phyloP scores from a whole-genome alignment of 2,888 invertebrate species.

The Pyrocoelia pectoralis region DNA sequence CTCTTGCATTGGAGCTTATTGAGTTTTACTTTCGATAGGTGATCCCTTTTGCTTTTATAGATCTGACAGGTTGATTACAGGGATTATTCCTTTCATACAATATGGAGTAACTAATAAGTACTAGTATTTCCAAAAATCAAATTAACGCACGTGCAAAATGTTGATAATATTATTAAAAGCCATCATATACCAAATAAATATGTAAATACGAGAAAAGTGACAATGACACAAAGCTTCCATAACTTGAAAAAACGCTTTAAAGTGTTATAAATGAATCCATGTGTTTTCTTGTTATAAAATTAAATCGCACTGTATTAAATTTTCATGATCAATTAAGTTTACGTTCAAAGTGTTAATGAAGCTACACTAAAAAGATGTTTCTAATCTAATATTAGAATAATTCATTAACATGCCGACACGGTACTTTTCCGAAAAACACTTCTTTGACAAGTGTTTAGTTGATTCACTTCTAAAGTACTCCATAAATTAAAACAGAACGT shows the following conservation, averaged over 20 bases:
- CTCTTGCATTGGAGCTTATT: conserved; percentile 18
- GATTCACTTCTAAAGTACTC: conserved; percentile 38
- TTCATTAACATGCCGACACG: conserved; percentile 34
- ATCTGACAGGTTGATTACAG: conserved; percentile 26
- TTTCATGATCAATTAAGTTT: conserved; percentile 38
- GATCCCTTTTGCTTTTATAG: conserved; percentile 19
- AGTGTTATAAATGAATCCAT: neutral
- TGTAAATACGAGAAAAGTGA: neutral
- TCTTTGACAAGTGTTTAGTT: conserved; percentile 43
- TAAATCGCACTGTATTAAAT: conserved; percentile 31
- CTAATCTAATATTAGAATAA: conserved; percentile 44
- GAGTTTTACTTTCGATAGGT: conserved; percentile 9
- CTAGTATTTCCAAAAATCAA: neutral
- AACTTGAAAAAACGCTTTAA: neutral
- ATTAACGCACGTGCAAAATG: neutral
- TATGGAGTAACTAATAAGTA: neutral
- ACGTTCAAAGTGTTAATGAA: conserved; percentile 38
- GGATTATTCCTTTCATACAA: conserved; percentile 14
- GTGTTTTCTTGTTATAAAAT: conserved; percentile 16
- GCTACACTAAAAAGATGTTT: conserved; percentile 32
- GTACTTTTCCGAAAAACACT: conserved; percentile 28
- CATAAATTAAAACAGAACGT: conserved; percentile 41
- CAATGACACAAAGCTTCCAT: neutral
- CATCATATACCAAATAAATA: no score
- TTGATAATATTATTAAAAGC: no score